Conservation (phyloP, 2,888 invertebrate species). For the Plebejus argus region DNA sequence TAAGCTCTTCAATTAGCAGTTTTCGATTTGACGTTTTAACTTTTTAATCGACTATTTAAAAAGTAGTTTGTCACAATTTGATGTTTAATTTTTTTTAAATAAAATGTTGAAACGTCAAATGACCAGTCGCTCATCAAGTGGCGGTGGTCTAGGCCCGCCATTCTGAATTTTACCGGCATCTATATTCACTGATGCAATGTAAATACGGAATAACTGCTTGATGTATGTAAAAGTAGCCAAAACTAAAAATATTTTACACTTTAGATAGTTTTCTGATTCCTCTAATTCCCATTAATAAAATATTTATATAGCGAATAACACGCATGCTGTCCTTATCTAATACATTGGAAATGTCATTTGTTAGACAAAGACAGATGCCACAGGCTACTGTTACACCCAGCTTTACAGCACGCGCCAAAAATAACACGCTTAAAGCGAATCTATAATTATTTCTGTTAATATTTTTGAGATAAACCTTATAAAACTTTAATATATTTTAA, state of each 20-base stretch:
- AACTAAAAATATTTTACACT: neutral
- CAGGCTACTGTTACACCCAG: neutral
- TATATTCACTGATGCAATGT: neutral
- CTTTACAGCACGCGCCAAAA: neutral
- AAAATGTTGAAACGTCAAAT: neutral
- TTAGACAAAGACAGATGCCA: neutral
- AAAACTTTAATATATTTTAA: neutral
- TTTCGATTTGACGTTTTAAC: no score
- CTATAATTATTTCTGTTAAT: neutral
- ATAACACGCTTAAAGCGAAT: neutral
- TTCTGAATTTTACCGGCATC: neutral
- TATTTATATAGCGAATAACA: neutral
- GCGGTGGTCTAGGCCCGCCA: neutral
- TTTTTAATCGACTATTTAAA: no score
- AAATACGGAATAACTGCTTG: neutral
- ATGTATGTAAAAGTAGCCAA: neutral
- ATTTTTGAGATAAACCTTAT: neutral
- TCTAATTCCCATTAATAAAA: neutral
- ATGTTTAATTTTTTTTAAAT: no score
- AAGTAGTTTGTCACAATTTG: no score
- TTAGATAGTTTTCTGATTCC: no score
- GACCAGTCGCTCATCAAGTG: neutral
- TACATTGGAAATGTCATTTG: neutral
- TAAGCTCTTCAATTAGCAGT: no score
- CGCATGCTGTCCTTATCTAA: neutral